These are phyloP conservation scores for Anguilla marmorata DNA, from an alignment of 2,797 vertebrate genomes.

Conservation along the genomic window DNA sequence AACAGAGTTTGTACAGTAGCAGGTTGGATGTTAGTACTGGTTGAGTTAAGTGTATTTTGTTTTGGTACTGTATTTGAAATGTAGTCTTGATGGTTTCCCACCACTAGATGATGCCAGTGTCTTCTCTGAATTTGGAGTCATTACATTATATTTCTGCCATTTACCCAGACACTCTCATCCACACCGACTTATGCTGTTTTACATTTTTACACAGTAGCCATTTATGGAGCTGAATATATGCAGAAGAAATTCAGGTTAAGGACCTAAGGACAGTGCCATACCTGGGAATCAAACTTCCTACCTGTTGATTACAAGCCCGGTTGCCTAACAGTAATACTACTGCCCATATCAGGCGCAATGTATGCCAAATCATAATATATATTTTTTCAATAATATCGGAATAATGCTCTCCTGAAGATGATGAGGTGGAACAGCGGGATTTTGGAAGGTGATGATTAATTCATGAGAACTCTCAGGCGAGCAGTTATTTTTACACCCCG, in stretches of 20 bases:
- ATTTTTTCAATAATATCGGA: background rate
- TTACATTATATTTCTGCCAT: background rate
- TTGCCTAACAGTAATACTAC: background rate
- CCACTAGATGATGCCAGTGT: conserved; percentile 22
- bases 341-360: background rate
- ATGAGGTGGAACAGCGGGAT: background rate
- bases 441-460: background rate
- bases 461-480: background rate
- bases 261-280: background rate
- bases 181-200: background rate
- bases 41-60: background rate
- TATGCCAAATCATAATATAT: background rate
- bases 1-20: background rate
- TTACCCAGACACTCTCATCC: background rate
- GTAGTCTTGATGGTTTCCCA: background rate
- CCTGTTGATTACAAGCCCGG: background rate
- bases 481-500: background rate
- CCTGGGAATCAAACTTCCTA: too few relatives aligned
- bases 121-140: background rate
- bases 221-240: background rate
- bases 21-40: background rate
- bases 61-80: background rate
- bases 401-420: background rate
- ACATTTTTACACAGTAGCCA: background rate
- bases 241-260: background rate